Evolutionary conservation across 2,888 invertebrate species (phyloP).

Genomic region (Lamproptera curius): DNA sequence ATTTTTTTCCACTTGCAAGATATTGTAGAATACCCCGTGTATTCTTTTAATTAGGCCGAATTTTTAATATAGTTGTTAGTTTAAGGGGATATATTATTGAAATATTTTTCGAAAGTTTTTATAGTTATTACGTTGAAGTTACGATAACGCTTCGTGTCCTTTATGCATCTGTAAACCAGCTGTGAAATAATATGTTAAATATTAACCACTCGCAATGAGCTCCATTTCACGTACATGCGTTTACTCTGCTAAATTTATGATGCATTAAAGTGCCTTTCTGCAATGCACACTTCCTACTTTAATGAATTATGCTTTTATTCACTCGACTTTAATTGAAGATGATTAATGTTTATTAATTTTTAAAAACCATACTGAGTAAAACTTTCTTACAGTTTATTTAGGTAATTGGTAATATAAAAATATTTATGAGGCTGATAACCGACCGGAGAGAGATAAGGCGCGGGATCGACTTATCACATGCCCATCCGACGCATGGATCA

Average conservation of each 20-base stretch:
- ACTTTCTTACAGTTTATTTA: too few relatives aligned
- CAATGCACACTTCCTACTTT: too few relatives aligned
- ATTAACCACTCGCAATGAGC: conserved; percentile 7
- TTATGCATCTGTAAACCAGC: background rate
- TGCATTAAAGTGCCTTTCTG: background rate
- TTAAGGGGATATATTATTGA: background rate
- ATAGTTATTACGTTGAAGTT: background rate
- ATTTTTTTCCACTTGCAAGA: background rate
- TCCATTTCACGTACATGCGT: conserved; percentile 5
- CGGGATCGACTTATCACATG: too few relatives aligned
- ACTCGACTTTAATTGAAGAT: too few relatives aligned
- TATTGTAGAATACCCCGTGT: too few relatives aligned
- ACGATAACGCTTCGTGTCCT: background rate
- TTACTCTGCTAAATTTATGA: background rate
- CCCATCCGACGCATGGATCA: too few relatives aligned
- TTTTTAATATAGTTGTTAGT: background rate
- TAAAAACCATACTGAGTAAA: too few relatives aligned
- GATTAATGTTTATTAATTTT: too few relatives aligned
- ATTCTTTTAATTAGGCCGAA: background rate
- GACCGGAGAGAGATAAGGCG: too few relatives aligned
- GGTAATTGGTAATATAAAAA: too few relatives aligned
- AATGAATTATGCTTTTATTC: too few relatives aligned
- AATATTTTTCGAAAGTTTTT: background rate
- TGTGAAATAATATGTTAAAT: conserved; percentile 1
- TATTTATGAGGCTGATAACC: too few relatives aligned